phyloP scores from a whole-genome alignment of 2,888 invertebrate species.

The Stomorhina lunata region DNA sequence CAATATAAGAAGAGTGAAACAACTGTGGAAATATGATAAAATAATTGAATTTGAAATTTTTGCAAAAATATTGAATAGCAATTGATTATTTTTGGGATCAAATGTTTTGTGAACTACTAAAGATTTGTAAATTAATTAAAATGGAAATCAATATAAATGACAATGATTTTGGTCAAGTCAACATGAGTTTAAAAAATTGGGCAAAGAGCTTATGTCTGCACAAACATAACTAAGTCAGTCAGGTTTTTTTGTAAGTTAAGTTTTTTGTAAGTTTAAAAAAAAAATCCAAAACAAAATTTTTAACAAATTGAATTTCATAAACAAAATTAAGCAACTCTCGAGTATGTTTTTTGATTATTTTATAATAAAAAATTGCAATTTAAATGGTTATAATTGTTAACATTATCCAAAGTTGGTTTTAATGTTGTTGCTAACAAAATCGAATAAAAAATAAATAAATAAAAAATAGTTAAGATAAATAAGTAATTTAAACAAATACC shows the following conservation, averaged over 20 bases:
- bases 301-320: neutral
- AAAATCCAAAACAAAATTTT: neutral
- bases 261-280: neutral
- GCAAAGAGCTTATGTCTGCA: neutral
- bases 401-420: constrained; percentile 37
- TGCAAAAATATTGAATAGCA: neutral
- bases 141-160: constrained; percentile 17
- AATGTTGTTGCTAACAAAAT: constrained; percentile 11
- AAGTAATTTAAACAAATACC: constrained; percentile 58
- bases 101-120: constrained; percentile 34
- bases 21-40: neutral
- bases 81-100: constrained; percentile 35
- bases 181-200: constrained; percentile 33
- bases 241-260: neutral
- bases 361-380: constrained; percentile 29
- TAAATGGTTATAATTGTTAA: constrained; percentile 60
- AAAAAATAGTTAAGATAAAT: constrained; percentile 49
- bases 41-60: neutral
- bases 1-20: neutral
- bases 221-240: neutral
- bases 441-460: neutral
- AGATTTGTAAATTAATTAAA: constrained; percentile 34
- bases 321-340: neutral
- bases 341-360: neutral
- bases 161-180: neutral